phyloP scores from a whole-genome alignment of 2,888 invertebrate species.

The Ichneumoninae sp. region DNA sequence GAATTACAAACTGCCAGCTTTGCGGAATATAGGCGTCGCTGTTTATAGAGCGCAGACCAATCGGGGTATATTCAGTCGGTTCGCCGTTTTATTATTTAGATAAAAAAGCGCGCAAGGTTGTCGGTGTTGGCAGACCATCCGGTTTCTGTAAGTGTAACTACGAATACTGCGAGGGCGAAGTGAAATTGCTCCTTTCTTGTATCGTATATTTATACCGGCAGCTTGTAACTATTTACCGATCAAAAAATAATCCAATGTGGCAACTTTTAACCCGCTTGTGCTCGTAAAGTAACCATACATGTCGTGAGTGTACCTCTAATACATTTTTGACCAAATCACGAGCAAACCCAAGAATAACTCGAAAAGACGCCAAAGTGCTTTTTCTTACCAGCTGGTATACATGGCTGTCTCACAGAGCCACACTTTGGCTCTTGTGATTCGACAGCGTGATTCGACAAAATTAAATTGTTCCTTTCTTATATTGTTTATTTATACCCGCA shows the following conservation, averaged over 20 bases:
- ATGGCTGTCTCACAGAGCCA: constrained; percentile 72
- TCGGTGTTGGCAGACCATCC: neutral
- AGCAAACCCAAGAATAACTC: constrained; percentile 14
- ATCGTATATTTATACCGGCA: no score
- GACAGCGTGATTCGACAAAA: constrained; percentile 65
- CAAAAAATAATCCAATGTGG: no score
- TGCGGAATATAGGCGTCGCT: constrained; percentile 42
- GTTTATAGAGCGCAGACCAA: constrained; percentile 31
- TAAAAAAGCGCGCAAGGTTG: neutral
- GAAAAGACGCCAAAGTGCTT: constrained; percentile 1
- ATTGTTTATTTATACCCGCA: no score
- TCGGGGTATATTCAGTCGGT: constrained; percentile 7
- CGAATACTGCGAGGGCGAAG: no score
- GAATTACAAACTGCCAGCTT: constrained; percentile 62
- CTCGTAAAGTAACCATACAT: neutral
- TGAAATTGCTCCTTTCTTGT: no score
- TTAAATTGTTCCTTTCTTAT: no score
- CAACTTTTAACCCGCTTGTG: neutral
- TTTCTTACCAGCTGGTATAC: constrained; percentile 7
- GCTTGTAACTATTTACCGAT: no score
- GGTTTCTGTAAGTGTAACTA: no score
- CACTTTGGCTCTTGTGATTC: constrained; percentile 76
- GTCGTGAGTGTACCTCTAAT: neutral
- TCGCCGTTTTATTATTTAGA: neutral
- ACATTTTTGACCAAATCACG: neutral